These are phyloP conservation scores for Aethes cnicana DNA, from an alignment of 2,888 invertebrate genomes.

Conservation along the genomic window DNA sequence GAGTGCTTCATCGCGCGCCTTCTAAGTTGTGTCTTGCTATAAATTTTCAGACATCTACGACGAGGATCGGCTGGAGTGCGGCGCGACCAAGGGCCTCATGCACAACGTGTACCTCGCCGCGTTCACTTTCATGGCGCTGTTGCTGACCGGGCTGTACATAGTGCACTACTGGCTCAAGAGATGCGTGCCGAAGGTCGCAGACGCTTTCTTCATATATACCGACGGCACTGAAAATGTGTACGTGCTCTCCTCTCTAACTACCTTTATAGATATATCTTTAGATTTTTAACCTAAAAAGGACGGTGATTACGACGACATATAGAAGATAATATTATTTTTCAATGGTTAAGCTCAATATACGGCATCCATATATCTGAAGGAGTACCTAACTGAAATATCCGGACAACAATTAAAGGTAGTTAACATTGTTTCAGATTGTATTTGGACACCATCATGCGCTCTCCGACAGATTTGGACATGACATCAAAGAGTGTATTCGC, in stretches of 20 bases:
- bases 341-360: too few relatives aligned
- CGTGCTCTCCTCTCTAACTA: too few relatives aligned
- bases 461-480: conserved; percentile 54
- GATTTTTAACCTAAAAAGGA: too few relatives aligned
- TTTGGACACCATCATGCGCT: conserved; percentile 64
- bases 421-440: conserved; percentile 55
- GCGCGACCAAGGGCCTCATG: conserved; percentile 43
- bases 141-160: conserved; percentile 59
- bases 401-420: neutral
- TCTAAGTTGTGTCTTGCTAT: too few relatives aligned
- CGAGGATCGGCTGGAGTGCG: conserved; percentile 65
- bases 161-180: conserved; percentile 70
- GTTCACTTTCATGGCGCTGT: conserved; percentile 56
- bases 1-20: too few relatives aligned
- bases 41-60: conserved; percentile 67
- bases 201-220: conserved; percentile 71
- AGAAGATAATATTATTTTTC: too few relatives aligned
- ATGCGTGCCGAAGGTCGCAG: conserved; percentile 69
- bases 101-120: conserved; percentile 65
- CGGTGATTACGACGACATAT: too few relatives aligned
- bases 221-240: conserved; percentile 68
- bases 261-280: too few relatives aligned
- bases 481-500: conserved; percentile 41
- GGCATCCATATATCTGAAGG: too few relatives aligned
- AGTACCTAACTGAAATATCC: too few relatives aligned